Conservation (phyloP, 2,113 vertebrate species). For the Lagenorhynchus albirostris region DNA sequence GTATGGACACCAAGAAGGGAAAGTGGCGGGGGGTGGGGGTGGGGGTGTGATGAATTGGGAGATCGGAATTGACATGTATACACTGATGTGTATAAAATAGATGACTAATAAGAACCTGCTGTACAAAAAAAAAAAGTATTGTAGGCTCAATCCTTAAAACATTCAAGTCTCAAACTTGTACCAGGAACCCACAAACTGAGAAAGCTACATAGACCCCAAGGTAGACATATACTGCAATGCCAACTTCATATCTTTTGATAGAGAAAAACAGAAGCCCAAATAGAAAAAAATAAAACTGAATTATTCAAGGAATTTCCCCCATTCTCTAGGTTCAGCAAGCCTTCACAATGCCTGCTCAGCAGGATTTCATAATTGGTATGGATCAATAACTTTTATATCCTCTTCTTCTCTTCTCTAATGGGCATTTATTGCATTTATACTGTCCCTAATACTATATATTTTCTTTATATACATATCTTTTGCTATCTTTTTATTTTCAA, state of each 20-base stretch:
- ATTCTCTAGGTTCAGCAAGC: background rate
- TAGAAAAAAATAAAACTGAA: background rate
- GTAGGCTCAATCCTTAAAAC: background rate
- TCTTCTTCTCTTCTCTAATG: background rate
- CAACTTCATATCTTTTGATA: background rate
- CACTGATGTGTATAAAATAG: too few species aligned
- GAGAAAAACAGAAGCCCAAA: background rate
- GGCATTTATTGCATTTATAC: background rate
- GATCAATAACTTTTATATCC: background rate
- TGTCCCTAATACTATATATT: background rate
- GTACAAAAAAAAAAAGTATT: too few species aligned
- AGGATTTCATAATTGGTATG: background rate
- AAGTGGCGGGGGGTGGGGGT: too few species aligned
- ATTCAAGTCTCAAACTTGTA: background rate
- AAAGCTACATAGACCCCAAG: background rate
- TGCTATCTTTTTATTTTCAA: background rate
- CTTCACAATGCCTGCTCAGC: background rate
- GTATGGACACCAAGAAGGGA: too few species aligned
- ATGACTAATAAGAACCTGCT: too few species aligned
- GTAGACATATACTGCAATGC: background rate
- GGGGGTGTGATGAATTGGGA: too few species aligned
- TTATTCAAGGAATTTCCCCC: background rate
- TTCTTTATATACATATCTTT: background rate
- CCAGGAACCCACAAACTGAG: background rate
- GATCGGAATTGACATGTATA: too few species aligned